Evolutionary conservation across 2,888 invertebrate genomes (phyloP), one percentile per base, ranked within the genome.

Genomic region (Diaperis boleti): DNA sequence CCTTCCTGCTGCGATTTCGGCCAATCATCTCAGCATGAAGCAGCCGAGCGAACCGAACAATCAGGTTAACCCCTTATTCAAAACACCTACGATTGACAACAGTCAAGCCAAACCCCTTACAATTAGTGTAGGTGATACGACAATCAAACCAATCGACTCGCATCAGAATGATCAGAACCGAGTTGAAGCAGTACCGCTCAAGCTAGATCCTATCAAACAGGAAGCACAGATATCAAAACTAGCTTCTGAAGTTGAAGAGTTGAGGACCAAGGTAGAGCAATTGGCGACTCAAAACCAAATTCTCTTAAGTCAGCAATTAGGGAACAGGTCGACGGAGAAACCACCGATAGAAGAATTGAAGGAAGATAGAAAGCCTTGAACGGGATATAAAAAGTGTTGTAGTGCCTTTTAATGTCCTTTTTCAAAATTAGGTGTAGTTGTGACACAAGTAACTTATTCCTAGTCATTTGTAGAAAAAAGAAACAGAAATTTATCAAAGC

Each of bases 211-310:
- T 3, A 65, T 73, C 6, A 63, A 69, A 54, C 79, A 79, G 62
- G 76, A 78, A 31, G 71, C 74, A 35, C 76, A 79, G 63, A 73
- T 81, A 44, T 78, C 76, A 26, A 77, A 78, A 63, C 66, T 81
- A 20, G 79, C 78, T 1, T 76, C 79, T 2, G 78, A 81, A 71
- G 76, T 81, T 35, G 76, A 80, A 67, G 76, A 80, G 54, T 71
- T 81, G 26, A 71, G 77, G 59, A 74, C 73, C 10, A 72, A 77
- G 60, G 74, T 81, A 13, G 78, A 80, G 39, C 75, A 78, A 65
- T 68, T 81, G 4, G 76, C 77, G 13, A 76, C 73, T 1, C 78
- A 81, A 68, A 81, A 75, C 49, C 68, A 75, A 42, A 64, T 74
- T 59, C 60, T 76, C 17, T 45, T 75, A 39, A 50, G 54, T 50